A percentile compares a stretch with the other conserved stretches of the same genome.
phyloP scores from a whole-genome alignment of 2,113 vertebrate species.

The Saguinus midas region DNA sequence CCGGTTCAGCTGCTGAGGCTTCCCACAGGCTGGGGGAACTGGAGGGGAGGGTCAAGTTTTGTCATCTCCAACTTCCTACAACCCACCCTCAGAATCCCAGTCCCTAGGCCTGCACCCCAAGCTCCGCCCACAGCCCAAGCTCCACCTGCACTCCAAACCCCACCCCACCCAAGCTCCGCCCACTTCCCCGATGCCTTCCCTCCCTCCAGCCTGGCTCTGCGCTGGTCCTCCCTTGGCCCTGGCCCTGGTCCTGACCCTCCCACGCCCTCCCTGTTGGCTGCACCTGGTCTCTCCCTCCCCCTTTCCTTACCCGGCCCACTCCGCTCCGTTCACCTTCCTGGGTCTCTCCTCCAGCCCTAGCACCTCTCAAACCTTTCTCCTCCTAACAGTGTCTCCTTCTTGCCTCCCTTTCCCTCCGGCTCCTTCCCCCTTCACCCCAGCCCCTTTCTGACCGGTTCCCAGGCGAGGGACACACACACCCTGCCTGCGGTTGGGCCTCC shows the following conservation, averaged over 20 bases:
- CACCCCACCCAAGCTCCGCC: not conserved
- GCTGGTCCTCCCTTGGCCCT: not conserved
- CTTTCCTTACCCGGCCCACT: not conserved
- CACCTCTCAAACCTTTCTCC: not conserved
- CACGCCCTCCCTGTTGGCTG: not conserved
- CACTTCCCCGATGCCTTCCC: not conserved
- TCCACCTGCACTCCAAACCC: not conserved
- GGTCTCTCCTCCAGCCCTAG: not conserved
- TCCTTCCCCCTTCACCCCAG: too few species aligned
- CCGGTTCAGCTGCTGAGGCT: constrained; percentile 70
- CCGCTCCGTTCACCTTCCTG: not conserved
- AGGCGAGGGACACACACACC: not conserved
- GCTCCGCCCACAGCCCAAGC: not conserved
- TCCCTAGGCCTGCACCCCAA: not conserved
- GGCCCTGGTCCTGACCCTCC: not conserved
- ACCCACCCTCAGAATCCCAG: not conserved
- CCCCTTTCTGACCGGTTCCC: not conserved
- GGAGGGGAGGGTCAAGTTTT: not conserved
- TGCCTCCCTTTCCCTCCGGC: not conserved
- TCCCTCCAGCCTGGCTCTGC: not conserved
- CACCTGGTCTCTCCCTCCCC: not conserved
- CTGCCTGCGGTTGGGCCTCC: too few species aligned
- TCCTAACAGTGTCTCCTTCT: not conserved
- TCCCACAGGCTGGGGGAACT: constrained; percentile 70
- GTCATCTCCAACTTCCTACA: not conserved